These are phyloP conservation scores for Peromyscus leucopus DNA, from an alignment of 2,113 vertebrate species.

Conservation along the genomic window DNA sequence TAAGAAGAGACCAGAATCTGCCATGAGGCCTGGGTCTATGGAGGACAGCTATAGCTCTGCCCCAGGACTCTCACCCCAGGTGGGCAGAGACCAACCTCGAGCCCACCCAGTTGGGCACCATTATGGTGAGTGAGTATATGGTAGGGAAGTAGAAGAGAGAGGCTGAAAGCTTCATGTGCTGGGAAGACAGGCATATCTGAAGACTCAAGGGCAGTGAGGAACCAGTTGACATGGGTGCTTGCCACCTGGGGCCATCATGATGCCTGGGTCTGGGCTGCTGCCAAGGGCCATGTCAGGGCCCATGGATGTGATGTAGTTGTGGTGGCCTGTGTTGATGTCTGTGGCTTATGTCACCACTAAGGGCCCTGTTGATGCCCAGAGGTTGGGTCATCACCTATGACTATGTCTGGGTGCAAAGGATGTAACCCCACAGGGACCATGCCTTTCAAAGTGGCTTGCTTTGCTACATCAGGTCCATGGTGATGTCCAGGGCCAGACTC, in stretches of 20 bases:
- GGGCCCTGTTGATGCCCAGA: background rate
- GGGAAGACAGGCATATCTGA: no score
- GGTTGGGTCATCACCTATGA: background rate
- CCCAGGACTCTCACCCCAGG: background rate
- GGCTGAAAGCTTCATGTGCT: no score
- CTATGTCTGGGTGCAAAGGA: background rate
- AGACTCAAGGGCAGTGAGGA: no score
- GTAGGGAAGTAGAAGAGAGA: no score
- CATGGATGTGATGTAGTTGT: no score
- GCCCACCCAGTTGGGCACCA: background rate
- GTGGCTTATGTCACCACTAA: no score
- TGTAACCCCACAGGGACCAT: background rate
- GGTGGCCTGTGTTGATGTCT: no score
- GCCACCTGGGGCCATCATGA: no score
- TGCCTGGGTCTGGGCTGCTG: no score
- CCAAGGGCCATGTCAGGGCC: no score
- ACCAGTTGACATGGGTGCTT: no score
- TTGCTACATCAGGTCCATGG: background rate
- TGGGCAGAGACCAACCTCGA: background rate
- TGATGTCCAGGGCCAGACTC: background rate
- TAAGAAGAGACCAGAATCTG: background rate
- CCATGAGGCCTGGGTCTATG: background rate
- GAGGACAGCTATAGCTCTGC: background rate
- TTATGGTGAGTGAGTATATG: background rate
- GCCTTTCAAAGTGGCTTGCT: background rate